Conservation (phyloP, 1,140 invertebrate species). For the Bombus polaris region DNA sequence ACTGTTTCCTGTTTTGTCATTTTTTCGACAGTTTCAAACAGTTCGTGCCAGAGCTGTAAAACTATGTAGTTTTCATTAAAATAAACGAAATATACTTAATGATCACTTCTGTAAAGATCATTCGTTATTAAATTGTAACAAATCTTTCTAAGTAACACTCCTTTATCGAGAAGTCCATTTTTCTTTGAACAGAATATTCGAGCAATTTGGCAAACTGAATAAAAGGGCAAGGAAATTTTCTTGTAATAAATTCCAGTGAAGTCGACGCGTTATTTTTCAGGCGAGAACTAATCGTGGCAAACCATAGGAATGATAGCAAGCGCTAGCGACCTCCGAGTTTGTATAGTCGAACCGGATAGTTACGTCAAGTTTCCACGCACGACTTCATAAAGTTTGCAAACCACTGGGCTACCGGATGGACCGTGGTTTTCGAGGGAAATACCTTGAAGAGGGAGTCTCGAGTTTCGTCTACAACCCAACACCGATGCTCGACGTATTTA, state of each 20-base stretch:
- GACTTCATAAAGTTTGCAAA: constrained; percentile 23
- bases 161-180: too few relatives aligned
- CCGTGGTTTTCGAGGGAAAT: constrained; percentile 11
- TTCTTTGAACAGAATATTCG: too few relatives aligned
- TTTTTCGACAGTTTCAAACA: too few relatives aligned
- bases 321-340: not conserved
- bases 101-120: too few relatives aligned
- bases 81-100: too few relatives aligned
- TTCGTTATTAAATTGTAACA: too few relatives aligned
- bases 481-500: not conserved
- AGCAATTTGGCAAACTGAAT: not conserved
- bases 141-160: too few relatives aligned
- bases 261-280: not conserved
- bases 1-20: too few relatives aligned
- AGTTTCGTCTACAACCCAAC: not conserved
- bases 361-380: constrained; percentile 27
- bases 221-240: not conserved
- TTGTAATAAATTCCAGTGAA: not conserved
- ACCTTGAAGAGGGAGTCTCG: not conserved
- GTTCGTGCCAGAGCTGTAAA: too few relatives aligned
- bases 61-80: too few relatives aligned
- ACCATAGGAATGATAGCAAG: not conserved
- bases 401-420: constrained; percentile 1
- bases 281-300: not conserved
- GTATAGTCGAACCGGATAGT: constrained; percentile 11